phyloP scores from a whole-genome alignment of 2,888 invertebrate genomes.

The Colostygia pectinataria region DNA sequence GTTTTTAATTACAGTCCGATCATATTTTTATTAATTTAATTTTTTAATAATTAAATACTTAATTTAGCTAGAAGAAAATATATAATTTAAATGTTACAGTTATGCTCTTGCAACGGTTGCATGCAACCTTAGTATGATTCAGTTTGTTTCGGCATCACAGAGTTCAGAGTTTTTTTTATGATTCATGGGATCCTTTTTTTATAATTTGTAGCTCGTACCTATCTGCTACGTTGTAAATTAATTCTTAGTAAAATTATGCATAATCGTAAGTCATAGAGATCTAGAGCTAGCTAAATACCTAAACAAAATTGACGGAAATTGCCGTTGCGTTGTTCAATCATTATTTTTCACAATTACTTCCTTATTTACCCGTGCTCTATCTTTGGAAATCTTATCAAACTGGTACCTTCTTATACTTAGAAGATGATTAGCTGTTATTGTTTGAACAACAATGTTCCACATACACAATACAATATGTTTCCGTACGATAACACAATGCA shows the following conservation, averaged over 20 bases:
- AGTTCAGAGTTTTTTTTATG: neutral
- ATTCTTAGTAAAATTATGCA: neutral
- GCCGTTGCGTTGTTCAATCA: neutral
- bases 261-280: neutral
- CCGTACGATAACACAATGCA: constrained; percentile 44
- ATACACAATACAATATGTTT: constrained; percentile 46
- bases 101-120: too few species aligned
- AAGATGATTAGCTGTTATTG: constrained; percentile 33
- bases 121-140: neutral
- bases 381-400: constrained; percentile 38
- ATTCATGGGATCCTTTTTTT: neutral
- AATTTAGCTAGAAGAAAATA: too few species aligned
- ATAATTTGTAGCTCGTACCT: neutral
- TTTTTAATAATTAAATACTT: too few species aligned
- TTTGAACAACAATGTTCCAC: constrained; percentile 27
- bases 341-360: constrained; percentile 15
- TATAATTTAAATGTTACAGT: too few species aligned
- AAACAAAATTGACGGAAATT: constrained; percentile 6
- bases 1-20: too few species aligned
- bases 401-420: constrained; percentile 28
- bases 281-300: too few species aligned
- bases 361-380: constrained; percentile 23
- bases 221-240: neutral
- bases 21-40: too few species aligned
- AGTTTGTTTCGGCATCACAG: constrained; percentile 5